Percentiles rank a stretch among this genome's conserved stretches.
These are phyloP conservation scores for Emys orbicularis DNA, from an alignment of 2,797 vertebrate species.

Conservation along the genomic window DNA sequence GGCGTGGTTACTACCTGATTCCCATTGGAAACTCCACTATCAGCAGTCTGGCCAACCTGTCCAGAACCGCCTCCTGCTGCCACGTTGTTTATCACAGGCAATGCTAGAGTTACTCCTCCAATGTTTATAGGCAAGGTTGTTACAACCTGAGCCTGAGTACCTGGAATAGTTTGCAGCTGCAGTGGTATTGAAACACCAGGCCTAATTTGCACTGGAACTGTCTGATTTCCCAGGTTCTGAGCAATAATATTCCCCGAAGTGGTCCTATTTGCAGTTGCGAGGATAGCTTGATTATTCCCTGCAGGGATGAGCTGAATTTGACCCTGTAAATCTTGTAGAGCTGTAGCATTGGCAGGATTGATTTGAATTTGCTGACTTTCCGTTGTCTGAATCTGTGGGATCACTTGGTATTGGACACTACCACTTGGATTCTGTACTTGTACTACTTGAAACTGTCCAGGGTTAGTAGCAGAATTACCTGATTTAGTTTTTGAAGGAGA, in stretches of 20 bases:
- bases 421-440: slow-evolving; percentile 93
- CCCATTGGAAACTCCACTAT: slow-evolving; percentile 92
- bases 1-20: slow-evolving; percentile 91
- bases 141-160: slow-evolving; percentile 94
- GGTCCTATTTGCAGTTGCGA: slow-evolving; percentile 87
- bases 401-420: slow-evolving; percentile 97
- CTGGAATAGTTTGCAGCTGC: slow-evolving; percentile 95
- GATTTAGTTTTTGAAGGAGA: slow-evolving; percentile 87
- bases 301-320: slow-evolving; percentile 97
- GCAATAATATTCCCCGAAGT: slow-evolving; percentile 85
- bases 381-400: slow-evolving; percentile 95
- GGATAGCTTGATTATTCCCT: slow-evolving; percentile 92
- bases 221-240: slow-evolving; percentile 93
- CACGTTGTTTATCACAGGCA: slow-evolving; percentile 96
- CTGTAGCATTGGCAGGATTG: slow-evolving; percentile 87
- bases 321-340: slow-evolving; percentile 89
- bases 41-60: slow-evolving; percentile 91
- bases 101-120: slow-evolving; percentile 94
- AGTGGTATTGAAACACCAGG: slow-evolving; percentile 95
- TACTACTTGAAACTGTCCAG: slow-evolving; percentile 95
- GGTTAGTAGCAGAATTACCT: slow-evolving; percentile 76
- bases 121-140: slow-evolving; percentile 98
- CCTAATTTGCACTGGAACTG: slow-evolving; percentile 95
- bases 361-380: slow-evolving; percentile 98
- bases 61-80: slow-evolving; percentile 88